phyloP scores from a whole-genome alignment of 1,140 invertebrate genomes.

The Chelonus insularis region DNA sequence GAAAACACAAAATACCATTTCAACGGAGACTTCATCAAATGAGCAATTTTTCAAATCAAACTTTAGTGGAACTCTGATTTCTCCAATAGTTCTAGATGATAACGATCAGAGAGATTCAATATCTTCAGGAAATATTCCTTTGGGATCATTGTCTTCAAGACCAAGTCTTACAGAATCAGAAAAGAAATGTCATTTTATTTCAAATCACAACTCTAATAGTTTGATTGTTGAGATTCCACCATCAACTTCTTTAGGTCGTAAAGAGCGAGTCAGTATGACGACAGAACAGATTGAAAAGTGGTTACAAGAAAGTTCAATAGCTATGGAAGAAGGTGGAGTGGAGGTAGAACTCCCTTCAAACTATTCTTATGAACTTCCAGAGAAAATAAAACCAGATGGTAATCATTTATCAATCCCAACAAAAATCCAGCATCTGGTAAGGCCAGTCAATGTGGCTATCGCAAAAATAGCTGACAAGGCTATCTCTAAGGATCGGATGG shows the following conservation, averaged over 20 bases:
- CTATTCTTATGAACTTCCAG: constrained; percentile 45
- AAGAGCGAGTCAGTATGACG: constrained; percentile 72
- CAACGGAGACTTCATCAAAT: no score
- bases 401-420: constrained; percentile 54
- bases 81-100: no score
- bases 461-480: constrained; percentile 51
- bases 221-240: constrained; percentile 49
- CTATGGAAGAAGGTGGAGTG: constrained; percentile 61
- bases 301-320: constrained; percentile 67
- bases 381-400: constrained; percentile 40
- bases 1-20: no score
- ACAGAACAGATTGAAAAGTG: constrained; percentile 74
- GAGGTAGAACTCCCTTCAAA: constrained; percentile 55
- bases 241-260: constrained; percentile 51
- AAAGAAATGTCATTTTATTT: constrained; percentile 38
- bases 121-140: not conserved
- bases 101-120: not conserved
- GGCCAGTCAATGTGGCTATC: constrained; percentile 56
- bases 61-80: no score
- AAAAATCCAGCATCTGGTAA: constrained; percentile 55
- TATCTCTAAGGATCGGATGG: not conserved
- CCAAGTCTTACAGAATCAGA: constrained; percentile 23
- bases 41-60: no score
- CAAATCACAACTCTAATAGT: constrained; percentile 30
- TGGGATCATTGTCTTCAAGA: constrained; percentile 10